Conservation (phyloP, 2,888 invertebrate species). For the Pecten maximus region DNA sequence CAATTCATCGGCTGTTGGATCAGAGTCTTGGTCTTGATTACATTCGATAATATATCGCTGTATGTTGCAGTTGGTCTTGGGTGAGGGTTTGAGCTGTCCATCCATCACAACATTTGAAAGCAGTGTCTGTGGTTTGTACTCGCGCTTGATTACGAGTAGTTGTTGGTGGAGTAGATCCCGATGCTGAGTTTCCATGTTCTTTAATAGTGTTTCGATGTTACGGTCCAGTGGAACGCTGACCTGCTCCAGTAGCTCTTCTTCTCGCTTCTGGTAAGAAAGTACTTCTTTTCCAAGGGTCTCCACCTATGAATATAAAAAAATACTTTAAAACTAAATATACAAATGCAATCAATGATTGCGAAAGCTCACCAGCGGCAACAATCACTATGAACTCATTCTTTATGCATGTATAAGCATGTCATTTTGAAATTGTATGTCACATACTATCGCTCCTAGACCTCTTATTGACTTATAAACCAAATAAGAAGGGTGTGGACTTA, state of each 20-base stretch:
- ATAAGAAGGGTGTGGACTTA: too few species aligned
- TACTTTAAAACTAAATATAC: too few species aligned
- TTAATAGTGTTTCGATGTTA: constrained; percentile 62
- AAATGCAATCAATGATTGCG: too few species aligned
- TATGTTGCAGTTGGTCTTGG: background rate
- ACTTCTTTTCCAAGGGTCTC: constrained; percentile 62
- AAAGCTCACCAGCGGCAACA: too few species aligned
- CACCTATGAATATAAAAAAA: constrained; percentile 57
- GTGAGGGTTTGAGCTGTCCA: background rate
- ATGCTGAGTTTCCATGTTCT: constrained; percentile 67
- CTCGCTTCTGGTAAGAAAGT: constrained; percentile 62
- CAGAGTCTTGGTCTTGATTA: background rate
- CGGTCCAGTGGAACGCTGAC: constrained; percentile 65
- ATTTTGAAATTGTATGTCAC: too few species aligned
- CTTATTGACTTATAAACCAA: too few species aligned
- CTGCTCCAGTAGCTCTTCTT: constrained; percentile 67
- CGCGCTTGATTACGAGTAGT: constrained; percentile 63
- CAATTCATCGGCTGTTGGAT: background rate
- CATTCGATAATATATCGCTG: background rate
- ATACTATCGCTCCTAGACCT: too few species aligned
- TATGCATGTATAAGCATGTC: too few species aligned
- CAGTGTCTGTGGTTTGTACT: constrained; percentile 48
- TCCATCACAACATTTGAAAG: background rate
- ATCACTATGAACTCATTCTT: too few species aligned
- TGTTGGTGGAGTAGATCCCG: constrained; percentile 70